phyloP scores from a whole-genome alignment of 2,113 vertebrate species.

The Lepus europaeus region DNA sequence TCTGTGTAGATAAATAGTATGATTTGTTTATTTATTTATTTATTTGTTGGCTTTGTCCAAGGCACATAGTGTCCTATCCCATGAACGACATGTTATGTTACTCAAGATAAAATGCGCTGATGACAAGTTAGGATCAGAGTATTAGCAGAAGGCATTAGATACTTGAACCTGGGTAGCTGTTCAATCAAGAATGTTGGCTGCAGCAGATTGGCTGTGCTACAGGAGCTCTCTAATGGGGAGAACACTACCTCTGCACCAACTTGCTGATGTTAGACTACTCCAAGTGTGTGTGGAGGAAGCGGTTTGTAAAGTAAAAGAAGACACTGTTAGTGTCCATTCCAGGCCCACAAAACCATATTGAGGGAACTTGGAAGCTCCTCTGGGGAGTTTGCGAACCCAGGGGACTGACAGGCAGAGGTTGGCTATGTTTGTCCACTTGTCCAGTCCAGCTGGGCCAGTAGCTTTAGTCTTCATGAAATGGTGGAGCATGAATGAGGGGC shows the following conservation, averaged over 20 bases:
- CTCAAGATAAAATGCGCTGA: background rate
- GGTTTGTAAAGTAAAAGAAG: background rate
- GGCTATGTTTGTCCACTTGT: background rate
- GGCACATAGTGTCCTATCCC: background rate
- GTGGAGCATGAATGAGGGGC: background rate
- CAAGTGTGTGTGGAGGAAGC: background rate
- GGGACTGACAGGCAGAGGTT: background rate
- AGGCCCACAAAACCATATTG: background rate
- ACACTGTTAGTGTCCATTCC: background rate
- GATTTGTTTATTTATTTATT: too few relatives aligned
- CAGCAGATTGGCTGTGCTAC: background rate
- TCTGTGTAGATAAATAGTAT: background rate
- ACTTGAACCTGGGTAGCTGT: background rate
- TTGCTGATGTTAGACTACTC: background rate
- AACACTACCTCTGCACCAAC: background rate
- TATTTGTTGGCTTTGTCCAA: background rate
- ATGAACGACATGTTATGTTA: background rate
- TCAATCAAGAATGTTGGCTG: background rate
- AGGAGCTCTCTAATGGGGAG: background rate
- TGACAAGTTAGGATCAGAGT: background rate
- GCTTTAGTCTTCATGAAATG: background rate
- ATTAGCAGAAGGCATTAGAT: background rate
- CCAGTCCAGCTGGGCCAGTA: background rate
- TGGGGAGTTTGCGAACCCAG: background rate
- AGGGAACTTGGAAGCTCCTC: background rate